Conservation (phyloP, 2,888 invertebrate genomes). For the Rotaria magnacalcarata region DNA sequence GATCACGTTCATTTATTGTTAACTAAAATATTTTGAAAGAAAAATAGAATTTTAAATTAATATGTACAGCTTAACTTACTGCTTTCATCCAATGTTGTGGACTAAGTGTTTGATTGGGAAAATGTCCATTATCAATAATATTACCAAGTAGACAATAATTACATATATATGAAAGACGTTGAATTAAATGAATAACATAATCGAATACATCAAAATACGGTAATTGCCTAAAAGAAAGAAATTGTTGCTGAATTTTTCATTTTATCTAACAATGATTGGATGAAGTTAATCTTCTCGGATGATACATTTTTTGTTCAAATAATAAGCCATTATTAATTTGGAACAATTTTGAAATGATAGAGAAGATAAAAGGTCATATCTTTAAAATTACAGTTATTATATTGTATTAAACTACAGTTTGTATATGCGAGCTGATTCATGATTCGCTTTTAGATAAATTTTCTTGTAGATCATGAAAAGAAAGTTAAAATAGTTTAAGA, state of each 20-base stretch:
- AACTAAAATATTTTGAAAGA: neutral
- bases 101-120: neutral
- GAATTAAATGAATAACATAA: slow-evolving; percentile 22
- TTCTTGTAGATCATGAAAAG: too few species aligned
- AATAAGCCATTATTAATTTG: too few species aligned
- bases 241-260: too few species aligned
- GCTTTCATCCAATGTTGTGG: slow-evolving; percentile 29
- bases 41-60: neutral
- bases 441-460: too few species aligned
- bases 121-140: neutral
- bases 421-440: too few species aligned
- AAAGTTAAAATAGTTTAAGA: too few species aligned
- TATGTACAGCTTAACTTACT: neutral
- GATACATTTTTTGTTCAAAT: too few species aligned
- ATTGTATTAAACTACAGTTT: too few species aligned
- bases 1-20: neutral
- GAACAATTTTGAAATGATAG: too few species aligned
- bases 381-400: too few species aligned
- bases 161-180: slow-evolving; percentile 17
- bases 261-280: neutral
- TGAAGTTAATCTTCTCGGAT: neutral
- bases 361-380: too few species aligned
- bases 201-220: slow-evolving; percentile 1
- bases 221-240: neutral
- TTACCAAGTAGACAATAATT: slow-evolving; percentile 22